These are phyloP conservation scores for Bubo blakistoni DNA, from an alignment of 2,113 vertebrate species.

Conservation along the genomic window DNA sequence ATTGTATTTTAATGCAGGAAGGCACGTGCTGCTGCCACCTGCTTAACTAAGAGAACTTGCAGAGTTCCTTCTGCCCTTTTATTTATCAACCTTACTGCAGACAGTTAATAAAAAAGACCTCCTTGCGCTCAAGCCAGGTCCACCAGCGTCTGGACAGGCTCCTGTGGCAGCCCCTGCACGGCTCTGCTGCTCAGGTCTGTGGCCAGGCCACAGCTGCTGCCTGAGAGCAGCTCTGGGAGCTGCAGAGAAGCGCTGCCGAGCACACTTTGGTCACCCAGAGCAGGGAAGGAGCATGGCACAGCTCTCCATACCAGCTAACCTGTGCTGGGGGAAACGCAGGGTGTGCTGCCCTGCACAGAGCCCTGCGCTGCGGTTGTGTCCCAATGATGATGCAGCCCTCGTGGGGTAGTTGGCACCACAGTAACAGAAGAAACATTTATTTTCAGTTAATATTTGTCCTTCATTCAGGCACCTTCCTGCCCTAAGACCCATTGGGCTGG, in stretches of 20 bases:
- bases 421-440: neutral
- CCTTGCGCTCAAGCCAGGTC: accelerated
- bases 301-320: too few relatives aligned
- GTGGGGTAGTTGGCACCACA: too few relatives aligned
- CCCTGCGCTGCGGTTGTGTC: neutral
- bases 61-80: neutral
- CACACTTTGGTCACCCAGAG: too few relatives aligned
- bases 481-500: too few relatives aligned
- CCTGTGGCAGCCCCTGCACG: neutral
- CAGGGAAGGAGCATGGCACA: accelerated
- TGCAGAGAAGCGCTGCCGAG: neutral
- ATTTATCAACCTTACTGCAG: neutral
- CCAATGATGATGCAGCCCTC: accelerated
- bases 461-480: neutral
- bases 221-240: neutral
- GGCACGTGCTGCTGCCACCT: neutral
- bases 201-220: neutral
- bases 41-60: neutral
- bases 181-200: neutral
- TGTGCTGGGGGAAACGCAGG: neutral
- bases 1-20: neutral
- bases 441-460: neutral
- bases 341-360: neutral
- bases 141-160: accelerated
- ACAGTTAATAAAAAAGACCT: neutral